A percentile compares a stretch with the other conserved stretches of the same genome.
Conservation (phyloP, 1,140 invertebrate species). For the Melanaphis sacchari region DNA sequence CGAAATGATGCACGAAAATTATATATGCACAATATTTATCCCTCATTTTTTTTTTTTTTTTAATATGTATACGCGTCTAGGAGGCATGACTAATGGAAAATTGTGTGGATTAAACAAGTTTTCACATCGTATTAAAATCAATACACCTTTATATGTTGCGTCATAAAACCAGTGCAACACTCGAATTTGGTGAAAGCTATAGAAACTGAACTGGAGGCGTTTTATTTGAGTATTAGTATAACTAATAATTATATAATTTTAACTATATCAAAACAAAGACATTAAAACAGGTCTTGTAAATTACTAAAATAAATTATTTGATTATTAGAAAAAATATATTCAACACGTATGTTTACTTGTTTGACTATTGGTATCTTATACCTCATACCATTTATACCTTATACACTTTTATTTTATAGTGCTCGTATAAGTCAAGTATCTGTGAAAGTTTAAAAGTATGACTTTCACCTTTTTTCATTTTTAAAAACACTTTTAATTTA, state of each 20-base stretch:
- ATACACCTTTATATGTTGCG: background rate
- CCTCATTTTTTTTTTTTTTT: background rate
- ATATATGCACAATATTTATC: background rate
- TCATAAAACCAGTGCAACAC: constrained; percentile 38
- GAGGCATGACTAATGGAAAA: background rate
- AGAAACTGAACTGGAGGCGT: constrained; percentile 25
- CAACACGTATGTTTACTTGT: background rate
- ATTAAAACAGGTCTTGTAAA: background rate
- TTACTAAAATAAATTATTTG: background rate
- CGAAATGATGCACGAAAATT: background rate
- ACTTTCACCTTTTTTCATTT: background rate
- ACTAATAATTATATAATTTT: constrained; percentile 3
- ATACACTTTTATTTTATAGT: background rate
- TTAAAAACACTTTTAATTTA: background rate
- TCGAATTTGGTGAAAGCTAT: constrained; percentile 46
- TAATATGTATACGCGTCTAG: background rate
- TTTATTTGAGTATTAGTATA: background rate
- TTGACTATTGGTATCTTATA: background rate
- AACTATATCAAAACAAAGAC: background rate
- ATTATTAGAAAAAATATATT: background rate
- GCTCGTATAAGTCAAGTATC: background rate
- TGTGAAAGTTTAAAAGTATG: background rate
- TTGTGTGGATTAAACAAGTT: constrained; percentile 26
- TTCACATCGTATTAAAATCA: constrained; percentile 15
- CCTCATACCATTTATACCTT: too few relatives aligned